phyloP scores from a whole-genome alignment of 2,888 invertebrate genomes.

The Apodemia duryi region DNA sequence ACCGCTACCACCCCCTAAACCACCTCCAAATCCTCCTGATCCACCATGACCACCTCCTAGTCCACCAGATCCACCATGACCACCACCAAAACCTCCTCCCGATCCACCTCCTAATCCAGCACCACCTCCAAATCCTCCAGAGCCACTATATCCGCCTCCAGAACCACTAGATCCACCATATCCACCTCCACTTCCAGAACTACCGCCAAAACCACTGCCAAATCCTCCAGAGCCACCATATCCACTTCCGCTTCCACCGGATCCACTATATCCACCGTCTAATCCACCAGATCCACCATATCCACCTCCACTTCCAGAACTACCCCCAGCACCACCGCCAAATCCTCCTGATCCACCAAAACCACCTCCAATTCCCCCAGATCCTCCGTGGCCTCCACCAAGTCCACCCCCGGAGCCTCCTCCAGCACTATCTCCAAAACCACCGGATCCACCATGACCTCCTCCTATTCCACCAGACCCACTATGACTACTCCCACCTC shows the following conservation, averaged over 20 bases:
- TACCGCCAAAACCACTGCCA: slow-evolving; percentile 46
- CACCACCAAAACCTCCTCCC: slow-evolving; percentile 32
- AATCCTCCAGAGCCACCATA: slow-evolving; percentile 39
- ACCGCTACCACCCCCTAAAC: slow-evolving; percentile 22
- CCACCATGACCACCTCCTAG: slow-evolving; percentile 29
- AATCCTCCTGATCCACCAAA: slow-evolving; percentile 17
- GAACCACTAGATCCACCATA: slow-evolving; percentile 28
- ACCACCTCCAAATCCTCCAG: slow-evolving; percentile 32
- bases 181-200: slow-evolving; percentile 43
- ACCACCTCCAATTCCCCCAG: too few relatives aligned
- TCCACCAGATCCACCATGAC: slow-evolving; percentile 29
- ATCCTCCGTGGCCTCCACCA: slow-evolving; percentile 19
- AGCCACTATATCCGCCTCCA: slow-evolving; percentile 30
- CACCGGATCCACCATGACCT: slow-evolving; percentile 27
- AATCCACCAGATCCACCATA: slow-evolving; percentile 30
- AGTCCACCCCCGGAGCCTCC: too few relatives aligned
- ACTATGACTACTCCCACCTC: slow-evolving; percentile 16
- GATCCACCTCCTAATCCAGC: slow-evolving; percentile 23
- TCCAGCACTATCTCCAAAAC: slow-evolving; percentile 20
- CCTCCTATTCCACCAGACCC: slow-evolving; percentile 27
- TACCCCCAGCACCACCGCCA: slow-evolving; percentile 1
- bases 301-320: slow-evolving; percentile 31
- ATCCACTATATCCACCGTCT: slow-evolving; percentile 32
- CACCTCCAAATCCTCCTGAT: slow-evolving; percentile 2
- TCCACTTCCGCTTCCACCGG: slow-evolving; percentile 28